These are phyloP conservation scores for Drosophila willistoni DNA, from an alignment of 1,140 invertebrate genomes.

Conservation along the genomic window DNA sequence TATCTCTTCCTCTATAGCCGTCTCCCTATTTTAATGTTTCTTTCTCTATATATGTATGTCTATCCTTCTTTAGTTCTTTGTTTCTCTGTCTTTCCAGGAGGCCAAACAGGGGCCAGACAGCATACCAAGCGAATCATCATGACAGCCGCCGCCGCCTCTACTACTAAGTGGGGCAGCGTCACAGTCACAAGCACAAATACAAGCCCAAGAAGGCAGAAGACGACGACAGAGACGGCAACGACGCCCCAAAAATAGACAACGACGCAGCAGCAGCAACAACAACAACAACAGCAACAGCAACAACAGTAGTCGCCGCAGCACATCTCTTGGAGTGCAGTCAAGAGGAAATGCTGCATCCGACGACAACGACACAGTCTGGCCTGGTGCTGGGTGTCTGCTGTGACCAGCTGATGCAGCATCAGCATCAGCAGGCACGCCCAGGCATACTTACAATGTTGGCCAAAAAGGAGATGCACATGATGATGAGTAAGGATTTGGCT, in stretches of 20 bases:
- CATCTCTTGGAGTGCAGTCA: constrained; percentile 12
- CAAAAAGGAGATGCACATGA: constrained; percentile 8
- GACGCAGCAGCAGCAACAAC: constrained; percentile 20
- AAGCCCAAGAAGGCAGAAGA: constrained; percentile 7
- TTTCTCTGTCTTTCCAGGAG: constrained; percentile 57
- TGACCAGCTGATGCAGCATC: constrained; percentile 70
- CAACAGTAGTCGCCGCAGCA: constrained; percentile 5
- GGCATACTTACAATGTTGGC: constrained; percentile 23
- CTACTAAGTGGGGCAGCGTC: constrained; percentile 75
- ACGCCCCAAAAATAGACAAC: constrained; percentile 74
- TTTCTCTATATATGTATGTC: not conserved
- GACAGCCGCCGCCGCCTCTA: constrained; percentile 59
- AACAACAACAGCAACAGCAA: constrained; percentile 17
- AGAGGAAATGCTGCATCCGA: constrained; percentile 56
- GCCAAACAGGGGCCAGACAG: constrained; percentile 69
- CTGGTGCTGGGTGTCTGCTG: constrained; percentile 73
- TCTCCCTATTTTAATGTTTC: constrained; percentile 25
- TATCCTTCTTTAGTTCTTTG: constrained; percentile 14
- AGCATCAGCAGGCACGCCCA: constrained; percentile 30
- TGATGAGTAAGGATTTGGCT: not conserved
- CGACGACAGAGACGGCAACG: constrained; percentile 33
- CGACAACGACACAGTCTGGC: constrained; percentile 48
- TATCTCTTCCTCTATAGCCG: not conserved
- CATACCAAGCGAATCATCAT: constrained; percentile 73
- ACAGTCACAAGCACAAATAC: constrained; percentile 66